phyloP scores from a whole-genome alignment of 2,797 vertebrate genomes.

The Acrocephalus scirpaceus region DNA sequence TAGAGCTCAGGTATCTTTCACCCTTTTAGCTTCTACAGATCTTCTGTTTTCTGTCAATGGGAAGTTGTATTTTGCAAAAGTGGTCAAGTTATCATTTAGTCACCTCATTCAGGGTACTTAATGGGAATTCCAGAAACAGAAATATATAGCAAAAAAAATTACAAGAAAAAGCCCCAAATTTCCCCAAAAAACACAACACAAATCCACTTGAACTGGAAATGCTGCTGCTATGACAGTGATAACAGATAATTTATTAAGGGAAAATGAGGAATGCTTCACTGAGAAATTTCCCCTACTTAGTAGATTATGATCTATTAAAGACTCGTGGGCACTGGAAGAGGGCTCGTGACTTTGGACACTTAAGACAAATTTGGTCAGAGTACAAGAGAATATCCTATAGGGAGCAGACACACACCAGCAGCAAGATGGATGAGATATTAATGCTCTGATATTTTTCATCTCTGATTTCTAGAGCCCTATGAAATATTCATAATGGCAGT shows the following conservation, averaged over 20 bases:
- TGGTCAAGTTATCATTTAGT: neutral
- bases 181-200: neutral
- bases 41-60: neutral
- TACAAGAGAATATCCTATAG: neutral
- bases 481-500: conserved; percentile 52
- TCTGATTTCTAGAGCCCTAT: conserved; percentile 26
- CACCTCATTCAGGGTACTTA: neutral
- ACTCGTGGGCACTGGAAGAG: neutral
- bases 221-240: neutral
- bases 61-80: neutral
- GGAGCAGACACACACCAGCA: neutral
- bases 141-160: neutral
- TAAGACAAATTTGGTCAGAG: conserved; percentile 1
- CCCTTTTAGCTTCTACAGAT: neutral
- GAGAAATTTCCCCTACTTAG: neutral
- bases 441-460: conserved; percentile 22
- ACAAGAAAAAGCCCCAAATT: fast-evolving
- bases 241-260: neutral
- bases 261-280: neutral
- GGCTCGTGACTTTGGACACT: neutral
- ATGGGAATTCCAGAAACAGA: neutral
- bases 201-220: neutral
- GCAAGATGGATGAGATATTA: conserved; percentile 31
- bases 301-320: neutral
- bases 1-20: neutral